Conservation (phyloP, 1,140 invertebrate genomes). For the Lasaia peninsularis region DNA sequence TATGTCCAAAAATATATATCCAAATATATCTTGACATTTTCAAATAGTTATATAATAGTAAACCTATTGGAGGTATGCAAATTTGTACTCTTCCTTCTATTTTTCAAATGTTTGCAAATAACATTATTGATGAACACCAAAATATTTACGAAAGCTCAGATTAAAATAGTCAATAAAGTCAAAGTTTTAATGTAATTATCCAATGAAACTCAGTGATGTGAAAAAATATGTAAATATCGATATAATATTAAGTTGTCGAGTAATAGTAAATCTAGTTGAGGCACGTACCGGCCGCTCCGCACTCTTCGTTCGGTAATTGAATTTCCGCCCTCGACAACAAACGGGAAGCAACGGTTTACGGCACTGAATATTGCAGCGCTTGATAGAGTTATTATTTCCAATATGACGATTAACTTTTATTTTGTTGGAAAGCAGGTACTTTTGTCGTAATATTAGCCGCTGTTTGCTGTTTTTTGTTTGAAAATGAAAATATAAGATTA, state of each 20-base stretch:
- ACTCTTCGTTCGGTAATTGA: constrained; percentile 64
- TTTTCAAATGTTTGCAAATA: no score
- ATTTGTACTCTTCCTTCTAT: no score
- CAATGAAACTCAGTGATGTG: neutral
- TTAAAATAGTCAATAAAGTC: constrained; percentile 13
- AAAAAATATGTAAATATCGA: constrained; percentile 15
- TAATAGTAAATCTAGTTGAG: constrained; percentile 28
- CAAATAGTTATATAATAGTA: no score
- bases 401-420: constrained; percentile 35
- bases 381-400: constrained; percentile 60
- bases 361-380: constrained; percentile 50
- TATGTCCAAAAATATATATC: no score
- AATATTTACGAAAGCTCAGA: no score
- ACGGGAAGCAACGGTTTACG: constrained; percentile 53
- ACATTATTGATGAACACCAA: no score
- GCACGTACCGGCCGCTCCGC: constrained; percentile 36
- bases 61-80: no score
- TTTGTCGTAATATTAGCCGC: neutral
- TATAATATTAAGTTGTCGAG: constrained; percentile 5
- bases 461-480: neutral
- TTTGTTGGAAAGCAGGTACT: constrained; percentile 15
- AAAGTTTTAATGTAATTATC: constrained; percentile 19
- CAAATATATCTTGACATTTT: no score
- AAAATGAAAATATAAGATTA: neutral
- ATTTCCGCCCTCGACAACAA: constrained; percentile 61